These are phyloP conservation scores for Oligia strigilis DNA, from an alignment of 2,888 invertebrate genomes.

Conservation along the genomic window DNA sequence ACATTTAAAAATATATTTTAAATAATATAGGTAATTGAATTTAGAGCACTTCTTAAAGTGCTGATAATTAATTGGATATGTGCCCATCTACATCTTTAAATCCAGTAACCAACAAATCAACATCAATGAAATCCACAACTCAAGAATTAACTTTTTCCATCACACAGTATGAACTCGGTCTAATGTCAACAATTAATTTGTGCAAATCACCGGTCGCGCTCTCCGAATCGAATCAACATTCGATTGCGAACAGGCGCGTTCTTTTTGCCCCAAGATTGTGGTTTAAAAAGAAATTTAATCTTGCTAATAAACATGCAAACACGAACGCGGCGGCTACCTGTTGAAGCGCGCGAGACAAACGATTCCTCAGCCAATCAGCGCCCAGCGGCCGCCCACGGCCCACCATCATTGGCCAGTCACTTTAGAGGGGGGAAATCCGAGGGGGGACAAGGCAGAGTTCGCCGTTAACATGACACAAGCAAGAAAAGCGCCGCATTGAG, in stretches of 20 bases:
- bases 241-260: slow-evolving; percentile 79
- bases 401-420: slow-evolving; percentile 80
- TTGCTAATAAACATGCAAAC: slow-evolving; percentile 90
- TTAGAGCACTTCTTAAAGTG: too few species aligned
- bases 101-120: slow-evolving; percentile 39
- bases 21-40: too few species aligned
- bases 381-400: slow-evolving; percentile 88
- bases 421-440: slow-evolving; percentile 77
- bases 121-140: slow-evolving; percentile 26
- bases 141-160: slow-evolving; percentile 16
- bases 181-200: slow-evolving; percentile 69
- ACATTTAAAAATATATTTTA: too few species aligned
- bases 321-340: slow-evolving; percentile 89
- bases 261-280: slow-evolving; percentile 82
- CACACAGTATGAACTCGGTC: slow-evolving; percentile 46
- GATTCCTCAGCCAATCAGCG: slow-evolving; percentile 82
- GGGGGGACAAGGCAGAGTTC: slow-evolving; percentile 74
- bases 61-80: too few species aligned
- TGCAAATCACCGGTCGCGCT: slow-evolving; percentile 67
- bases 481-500: slow-evolving; percentile 90
- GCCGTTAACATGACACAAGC: slow-evolving; percentile 85
- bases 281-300: slow-evolving; percentile 89
- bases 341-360: slow-evolving; percentile 88
- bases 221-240: slow-evolving; percentile 79
- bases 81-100: slow-evolving; percentile 13